phyloP scores from a whole-genome alignment of 2,113 vertebrate species.

The Todiramphus saurophagus region DNA sequence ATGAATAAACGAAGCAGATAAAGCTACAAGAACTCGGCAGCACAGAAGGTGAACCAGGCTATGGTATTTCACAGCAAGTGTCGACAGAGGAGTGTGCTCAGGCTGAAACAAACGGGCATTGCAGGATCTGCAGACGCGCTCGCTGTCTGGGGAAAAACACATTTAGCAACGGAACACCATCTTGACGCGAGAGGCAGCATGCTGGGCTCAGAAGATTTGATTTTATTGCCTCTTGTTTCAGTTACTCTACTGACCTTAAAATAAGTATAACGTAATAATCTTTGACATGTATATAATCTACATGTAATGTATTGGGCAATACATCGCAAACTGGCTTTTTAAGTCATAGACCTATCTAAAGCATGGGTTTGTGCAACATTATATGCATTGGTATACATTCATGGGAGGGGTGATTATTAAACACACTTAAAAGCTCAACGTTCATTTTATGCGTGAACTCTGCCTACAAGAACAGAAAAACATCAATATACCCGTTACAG shows the following conservation, averaged over 20 bases:
- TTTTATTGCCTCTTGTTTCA: constrained; percentile 14
- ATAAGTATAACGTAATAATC: neutral
- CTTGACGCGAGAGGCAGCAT: neutral
- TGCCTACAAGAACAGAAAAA: neutral
- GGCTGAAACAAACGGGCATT: constrained; percentile 35
- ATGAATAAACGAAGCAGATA: constrained; percentile 35
- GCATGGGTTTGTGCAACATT: neutral
- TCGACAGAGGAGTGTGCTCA: neutral
- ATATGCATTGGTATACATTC: neutral
- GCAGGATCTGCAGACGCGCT: neutral
- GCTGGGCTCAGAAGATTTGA: neutral
- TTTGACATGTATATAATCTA: neutral
- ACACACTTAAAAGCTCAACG: neutral
- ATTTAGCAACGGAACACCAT: neutral
- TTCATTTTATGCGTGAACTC: constrained; percentile 11
- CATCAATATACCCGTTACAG: constrained; percentile 34
- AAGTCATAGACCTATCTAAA: neutral
- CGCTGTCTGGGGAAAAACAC: neutral
- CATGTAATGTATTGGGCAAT: neutral
- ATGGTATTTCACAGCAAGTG: constrained; percentile 36
- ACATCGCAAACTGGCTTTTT: neutral
- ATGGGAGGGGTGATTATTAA: neutral
- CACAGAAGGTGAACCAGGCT: constrained; percentile 42
- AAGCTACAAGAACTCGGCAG: constrained; percentile 25
- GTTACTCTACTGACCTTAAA: constrained; percentile 16